phyloP scores from a whole-genome alignment of 2,888 invertebrate genomes.

The Drosophila imparisetae region DNA sequence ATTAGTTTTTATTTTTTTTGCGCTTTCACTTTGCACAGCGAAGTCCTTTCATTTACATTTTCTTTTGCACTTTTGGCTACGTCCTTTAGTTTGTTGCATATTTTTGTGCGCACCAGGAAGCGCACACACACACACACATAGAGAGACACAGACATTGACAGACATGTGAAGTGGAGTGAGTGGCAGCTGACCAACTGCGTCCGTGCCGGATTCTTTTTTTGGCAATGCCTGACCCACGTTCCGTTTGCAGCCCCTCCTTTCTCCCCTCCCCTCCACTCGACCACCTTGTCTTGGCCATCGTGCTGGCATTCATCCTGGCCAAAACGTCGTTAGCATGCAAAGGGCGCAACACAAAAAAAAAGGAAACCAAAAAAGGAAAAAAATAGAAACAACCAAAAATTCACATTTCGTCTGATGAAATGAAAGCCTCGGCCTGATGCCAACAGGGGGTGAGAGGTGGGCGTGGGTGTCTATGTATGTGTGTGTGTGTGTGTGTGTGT shows the following conservation, averaged over 20 bases:
- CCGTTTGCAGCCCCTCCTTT: slow-evolving; percentile 14
- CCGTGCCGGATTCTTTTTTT: slow-evolving; percentile 66
- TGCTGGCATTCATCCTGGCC: slow-evolving; percentile 62
- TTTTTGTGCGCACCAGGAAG: slow-evolving; percentile 61
- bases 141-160: slow-evolving; percentile 1
- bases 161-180: slow-evolving; percentile 56
- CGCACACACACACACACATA: slow-evolving; percentile 25
- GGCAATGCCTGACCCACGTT: slow-evolving; percentile 55
- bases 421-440: slow-evolving; percentile 73
- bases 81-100: slow-evolving; percentile 71
- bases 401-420: slow-evolving; percentile 76
- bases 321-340: slow-evolving; percentile 68
- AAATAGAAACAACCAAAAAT: slow-evolving; percentile 43
- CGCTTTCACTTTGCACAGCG: slow-evolving; percentile 55
- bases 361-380: neutral
- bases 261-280: neutral
- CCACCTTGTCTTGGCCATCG: slow-evolving; percentile 28
- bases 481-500: neutral
- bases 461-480: neutral
- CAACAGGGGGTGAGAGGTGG: neutral
- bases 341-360: slow-evolving; percentile 25
- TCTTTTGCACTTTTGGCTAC: slow-evolving; percentile 73
- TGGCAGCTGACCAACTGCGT: slow-evolving; percentile 77
- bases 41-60: slow-evolving; percentile 77
- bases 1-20: slow-evolving; percentile 62